Conservation (phyloP, 2,797 vertebrate genomes). For the Dipus sagitta region DNA sequence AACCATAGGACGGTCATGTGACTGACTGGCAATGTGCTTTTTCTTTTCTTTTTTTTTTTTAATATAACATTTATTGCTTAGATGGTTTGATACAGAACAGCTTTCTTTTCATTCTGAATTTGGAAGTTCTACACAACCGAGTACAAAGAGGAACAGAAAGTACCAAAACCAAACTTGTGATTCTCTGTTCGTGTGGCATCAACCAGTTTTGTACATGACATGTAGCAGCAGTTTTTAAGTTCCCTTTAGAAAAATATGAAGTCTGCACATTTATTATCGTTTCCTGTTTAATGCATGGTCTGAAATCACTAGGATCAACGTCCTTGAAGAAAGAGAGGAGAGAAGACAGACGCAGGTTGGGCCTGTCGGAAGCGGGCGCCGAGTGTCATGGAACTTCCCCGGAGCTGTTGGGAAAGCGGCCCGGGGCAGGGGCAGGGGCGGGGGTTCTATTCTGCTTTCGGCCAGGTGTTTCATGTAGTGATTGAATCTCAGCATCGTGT, state of each 20-base stretch:
- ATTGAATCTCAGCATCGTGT: slow-evolving; percentile 91
- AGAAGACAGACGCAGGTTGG: slow-evolving; percentile 71
- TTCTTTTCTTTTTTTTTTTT: slow-evolving; percentile 82
- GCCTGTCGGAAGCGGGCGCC: slow-evolving; percentile 84
- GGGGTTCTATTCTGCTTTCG: slow-evolving; percentile 88
- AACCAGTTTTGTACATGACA: slow-evolving; percentile 91
- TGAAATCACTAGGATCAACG: slow-evolving; percentile 89
- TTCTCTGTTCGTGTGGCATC: slow-evolving; percentile 93
- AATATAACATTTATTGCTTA: slow-evolving; percentile 97
- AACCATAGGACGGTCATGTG: slow-evolving; percentile 3
- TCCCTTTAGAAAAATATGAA: slow-evolving; percentile 94
- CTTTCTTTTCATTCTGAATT: slow-evolving; percentile 91
- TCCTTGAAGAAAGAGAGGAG: slow-evolving; percentile 85
- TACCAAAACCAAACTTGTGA: slow-evolving; percentile 92
- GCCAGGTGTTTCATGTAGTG: slow-evolving; percentile 98
- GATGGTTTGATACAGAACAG: slow-evolving; percentile 96
- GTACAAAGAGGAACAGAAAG: slow-evolving; percentile 91
- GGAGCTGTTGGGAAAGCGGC: slow-evolving; percentile 78
- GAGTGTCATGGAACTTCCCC: slow-evolving; percentile 80
- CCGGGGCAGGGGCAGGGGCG: not conserved
- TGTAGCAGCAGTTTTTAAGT: slow-evolving; percentile 93
- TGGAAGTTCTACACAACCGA: slow-evolving; percentile 93
- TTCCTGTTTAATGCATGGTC: slow-evolving; percentile 88
- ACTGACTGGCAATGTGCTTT: slow-evolving; percentile 70
- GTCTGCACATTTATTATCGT: slow-evolving; percentile 89